A percentile compares a stretch with the other conserved stretches of the same genome.
These are phyloP conservation scores for Furcula furcula DNA, from an alignment of 2,888 invertebrate genomes.

Conservation along the genomic window DNA sequence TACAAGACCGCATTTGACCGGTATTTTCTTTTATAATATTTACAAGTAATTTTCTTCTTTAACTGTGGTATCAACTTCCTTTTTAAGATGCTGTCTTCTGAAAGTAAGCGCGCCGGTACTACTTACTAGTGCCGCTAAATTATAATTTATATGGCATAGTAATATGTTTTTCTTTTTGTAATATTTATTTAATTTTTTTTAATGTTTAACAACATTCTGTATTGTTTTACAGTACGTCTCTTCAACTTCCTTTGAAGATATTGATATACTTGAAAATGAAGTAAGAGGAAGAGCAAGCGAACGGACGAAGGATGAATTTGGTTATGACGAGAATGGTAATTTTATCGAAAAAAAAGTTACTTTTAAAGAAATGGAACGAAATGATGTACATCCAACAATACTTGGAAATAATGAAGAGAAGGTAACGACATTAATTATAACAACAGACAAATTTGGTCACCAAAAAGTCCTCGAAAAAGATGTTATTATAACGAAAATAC, in stretches of 20 bases:
- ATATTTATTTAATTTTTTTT: too few species aligned
- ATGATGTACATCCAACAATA: too few species aligned
- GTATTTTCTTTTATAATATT: too few species aligned
- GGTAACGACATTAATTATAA: slow-evolving; percentile 36
- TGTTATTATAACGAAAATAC: slow-evolving; percentile 38
- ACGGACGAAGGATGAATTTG: slow-evolving; percentile 31
- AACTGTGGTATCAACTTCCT: too few species aligned
- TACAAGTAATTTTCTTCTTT: too few species aligned
- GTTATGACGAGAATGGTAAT: slow-evolving; percentile 32
- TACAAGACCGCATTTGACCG: too few species aligned
- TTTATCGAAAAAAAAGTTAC: slow-evolving; percentile 31
- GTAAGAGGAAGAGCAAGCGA: slow-evolving; percentile 29
- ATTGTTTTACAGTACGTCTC: slow-evolving; percentile 17
- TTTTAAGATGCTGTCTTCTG: too few species aligned
- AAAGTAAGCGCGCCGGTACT: too few species aligned
- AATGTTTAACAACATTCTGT: not conserved
- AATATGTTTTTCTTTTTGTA: too few species aligned
- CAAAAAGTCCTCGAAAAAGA: slow-evolving; percentile 53
- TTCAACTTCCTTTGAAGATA: slow-evolving; percentile 33
- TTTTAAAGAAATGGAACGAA: slow-evolving; percentile 33
- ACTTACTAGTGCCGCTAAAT: too few species aligned
- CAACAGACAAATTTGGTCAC: slow-evolving; percentile 41
- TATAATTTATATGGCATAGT: too few species aligned
- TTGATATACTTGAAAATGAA: slow-evolving; percentile 12
- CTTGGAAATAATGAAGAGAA: slow-evolving; percentile 38